These are phyloP conservation scores for Petrocephalus microphthalmus DNA, from an alignment of 2,113 vertebrate species.

Conservation along the genomic window DNA sequence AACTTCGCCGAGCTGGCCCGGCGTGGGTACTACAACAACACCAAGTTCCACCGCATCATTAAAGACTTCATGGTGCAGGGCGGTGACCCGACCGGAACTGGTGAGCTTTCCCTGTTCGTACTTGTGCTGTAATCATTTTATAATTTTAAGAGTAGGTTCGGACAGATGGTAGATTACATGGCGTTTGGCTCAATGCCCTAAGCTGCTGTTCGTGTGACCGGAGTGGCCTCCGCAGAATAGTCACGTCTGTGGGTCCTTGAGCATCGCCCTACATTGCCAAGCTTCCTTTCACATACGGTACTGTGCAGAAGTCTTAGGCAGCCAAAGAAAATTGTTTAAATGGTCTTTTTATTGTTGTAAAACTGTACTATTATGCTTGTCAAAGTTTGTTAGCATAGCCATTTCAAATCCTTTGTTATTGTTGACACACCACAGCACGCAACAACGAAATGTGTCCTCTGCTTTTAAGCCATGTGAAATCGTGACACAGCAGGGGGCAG, in stretches of 20 bases:
- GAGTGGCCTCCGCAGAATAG: neutral
- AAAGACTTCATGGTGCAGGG: conserved; percentile 96
- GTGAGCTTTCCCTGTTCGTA: conserved; percentile 47
- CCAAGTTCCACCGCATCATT: conserved; percentile 88
- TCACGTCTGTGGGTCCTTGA: neutral
- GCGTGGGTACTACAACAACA: conserved; percentile 86
- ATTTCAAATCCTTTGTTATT: too few relatives aligned
- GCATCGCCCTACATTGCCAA: neutral
- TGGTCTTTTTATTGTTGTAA: too few relatives aligned
- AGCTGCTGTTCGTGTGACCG: neutral
- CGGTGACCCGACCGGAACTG: conserved; percentile 90
- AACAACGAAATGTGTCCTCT: too few relatives aligned
- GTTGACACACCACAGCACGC: too few relatives aligned
- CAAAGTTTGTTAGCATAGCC: too few relatives aligned
- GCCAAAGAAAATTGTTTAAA: too few relatives aligned
- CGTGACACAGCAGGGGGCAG: too few relatives aligned
- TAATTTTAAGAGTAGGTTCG: neutral
- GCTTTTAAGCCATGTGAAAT: too few relatives aligned
- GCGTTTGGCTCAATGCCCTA: neutral
- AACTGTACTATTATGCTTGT: too few relatives aligned
- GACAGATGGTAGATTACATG: neutral
- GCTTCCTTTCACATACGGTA: neutral
- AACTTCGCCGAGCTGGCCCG: conserved; percentile 86
- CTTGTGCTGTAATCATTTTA: neutral
- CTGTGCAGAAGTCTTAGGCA: too few relatives aligned